Evolutionary conservation across 1,140 invertebrate species (phyloP).

Genomic region (Psix sp.): DNA sequence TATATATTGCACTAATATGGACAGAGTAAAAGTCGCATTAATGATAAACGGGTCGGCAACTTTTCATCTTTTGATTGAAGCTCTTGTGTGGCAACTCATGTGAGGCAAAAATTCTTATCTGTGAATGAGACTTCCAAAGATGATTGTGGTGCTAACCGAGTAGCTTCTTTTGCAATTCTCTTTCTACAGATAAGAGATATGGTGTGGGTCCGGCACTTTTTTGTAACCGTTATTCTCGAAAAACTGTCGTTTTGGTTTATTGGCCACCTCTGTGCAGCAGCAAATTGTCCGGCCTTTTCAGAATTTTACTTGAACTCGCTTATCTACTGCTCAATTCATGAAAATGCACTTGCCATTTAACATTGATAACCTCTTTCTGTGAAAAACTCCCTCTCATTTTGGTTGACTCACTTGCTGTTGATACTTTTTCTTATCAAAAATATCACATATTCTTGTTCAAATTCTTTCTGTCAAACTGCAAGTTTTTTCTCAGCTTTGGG

Average conservation of each 20-base stretch:
- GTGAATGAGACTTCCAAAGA: slow-evolving; percentile 7
- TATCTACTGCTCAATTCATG: slow-evolving; percentile 31
- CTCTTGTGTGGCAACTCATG: too few relatives aligned
- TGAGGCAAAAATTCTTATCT: slow-evolving; percentile 3
- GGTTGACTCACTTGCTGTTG: too few relatives aligned
- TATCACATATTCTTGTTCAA: too few relatives aligned
- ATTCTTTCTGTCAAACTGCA: too few relatives aligned
- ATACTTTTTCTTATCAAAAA: too few relatives aligned
- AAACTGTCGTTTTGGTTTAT: slow-evolving; percentile 22
- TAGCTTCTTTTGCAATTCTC: slow-evolving; percentile 34
- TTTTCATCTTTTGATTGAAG: slow-evolving; percentile 1
- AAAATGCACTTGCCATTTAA: slow-evolving; percentile 4
- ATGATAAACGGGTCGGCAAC: background rate
- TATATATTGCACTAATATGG: background rate
- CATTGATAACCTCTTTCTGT: slow-evolving; percentile 4
- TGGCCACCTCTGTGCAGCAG: slow-evolving; percentile 14
- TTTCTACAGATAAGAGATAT: slow-evolving; percentile 16
- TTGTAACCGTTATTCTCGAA: slow-evolving; percentile 12
- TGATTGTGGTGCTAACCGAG: slow-evolving; percentile 11
- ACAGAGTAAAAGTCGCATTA: background rate
- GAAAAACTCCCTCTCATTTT: background rate
- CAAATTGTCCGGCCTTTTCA: slow-evolving; percentile 27
- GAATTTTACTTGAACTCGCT: slow-evolving; percentile 33
- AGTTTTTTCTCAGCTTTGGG: too few relatives aligned
- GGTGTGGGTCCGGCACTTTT: slow-evolving; percentile 5